Base-by-base conservation (phyloP, 2,888 invertebrate species). In the Lithophane leautieri region DNA sequence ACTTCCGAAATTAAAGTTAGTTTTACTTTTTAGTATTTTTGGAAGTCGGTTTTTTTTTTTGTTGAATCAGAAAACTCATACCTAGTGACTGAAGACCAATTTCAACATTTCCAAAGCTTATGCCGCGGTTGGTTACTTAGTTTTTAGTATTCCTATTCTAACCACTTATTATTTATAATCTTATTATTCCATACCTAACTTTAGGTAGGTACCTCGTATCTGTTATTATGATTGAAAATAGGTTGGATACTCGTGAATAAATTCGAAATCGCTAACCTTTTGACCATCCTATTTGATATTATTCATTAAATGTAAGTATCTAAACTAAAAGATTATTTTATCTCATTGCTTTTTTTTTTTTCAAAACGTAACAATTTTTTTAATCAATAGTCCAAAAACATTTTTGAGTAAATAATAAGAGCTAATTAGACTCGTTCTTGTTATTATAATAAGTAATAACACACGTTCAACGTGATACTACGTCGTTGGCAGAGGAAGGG, bases 261-360 rank as follows among this genome's bases (percentile, higher is more conserved):
- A 28, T 42, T 70, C 16, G 12, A 72, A 56, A 56, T 56, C 52
- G 16, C 0, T 56, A 19, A 19, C 28, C 16, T 70, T 71, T 54
- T 72, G 16, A 70, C 54, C 71, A 54, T 2, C 8, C 28, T 28
- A 14, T 28, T 16, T 68, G 34, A 67, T 19, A 69, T 47, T n/a
- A 69, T 71, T 47, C n/a, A 52, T 25, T 50, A 34, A 40, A 25
- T 67, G 1, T 66, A 47, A n/a, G 3, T 66, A 47, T 34, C 4
- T 34, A 22, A 56, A 25, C 8, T 47, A 25, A 68, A 40, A 56
- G 4, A 67, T 47, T n/a, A 40, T 50, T 67, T 71, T 71, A 70
- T 70, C 52, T 70, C 47, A 1, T 8, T 54, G 3, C 3, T 19
- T 14, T 70, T 2, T 19, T 14, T 70, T 69, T 54, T 70, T 14